Percentiles rank a stretch among this genome's conserved stretches.
phyloP scores from a whole-genome alignment of 2,797 vertebrate species.

The Paedocypris micromegethes region DNA sequence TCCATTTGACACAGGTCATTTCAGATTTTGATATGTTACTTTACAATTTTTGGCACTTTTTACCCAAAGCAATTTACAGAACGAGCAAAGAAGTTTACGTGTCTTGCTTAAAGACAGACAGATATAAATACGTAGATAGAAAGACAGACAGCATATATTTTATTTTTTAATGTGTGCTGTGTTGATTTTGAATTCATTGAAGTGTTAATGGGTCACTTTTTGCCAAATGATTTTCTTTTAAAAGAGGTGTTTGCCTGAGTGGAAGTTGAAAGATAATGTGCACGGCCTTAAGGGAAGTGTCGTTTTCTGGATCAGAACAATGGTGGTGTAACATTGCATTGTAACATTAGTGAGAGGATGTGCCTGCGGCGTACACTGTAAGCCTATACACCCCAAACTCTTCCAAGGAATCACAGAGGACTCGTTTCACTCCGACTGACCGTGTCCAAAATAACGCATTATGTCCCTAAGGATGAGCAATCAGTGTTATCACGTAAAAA shows the following conservation, averaged over 20 bases:
- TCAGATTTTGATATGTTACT: too few species aligned
- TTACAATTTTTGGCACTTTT: too few species aligned
- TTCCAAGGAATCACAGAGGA: conserved; percentile 36
- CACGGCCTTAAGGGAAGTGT: conserved; percentile 50
- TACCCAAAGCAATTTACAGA: too few species aligned
- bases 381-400: conserved; percentile 50
- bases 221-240: conserved; percentile 15
- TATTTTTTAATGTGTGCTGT: too few species aligned
- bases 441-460: conserved; percentile 36
- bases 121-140: too few species aligned
- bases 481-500: neutral
- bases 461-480: neutral
- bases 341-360: conserved; percentile 53
- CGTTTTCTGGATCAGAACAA: conserved; percentile 50
- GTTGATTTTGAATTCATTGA: too few species aligned
- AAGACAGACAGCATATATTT: too few species aligned
- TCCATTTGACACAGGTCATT: too few species aligned
- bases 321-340: conserved; percentile 52
- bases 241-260: conserved; percentile 23
- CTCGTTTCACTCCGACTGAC: conserved; percentile 34
- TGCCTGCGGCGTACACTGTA: conserved; percentile 49
- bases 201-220: neutral
- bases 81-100: too few species aligned
- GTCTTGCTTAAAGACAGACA: too few species aligned
- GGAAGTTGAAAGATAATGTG: conserved; percentile 44